Conservation (phyloP, 2,888 invertebrate species). For the Trilocha varians region DNA sequence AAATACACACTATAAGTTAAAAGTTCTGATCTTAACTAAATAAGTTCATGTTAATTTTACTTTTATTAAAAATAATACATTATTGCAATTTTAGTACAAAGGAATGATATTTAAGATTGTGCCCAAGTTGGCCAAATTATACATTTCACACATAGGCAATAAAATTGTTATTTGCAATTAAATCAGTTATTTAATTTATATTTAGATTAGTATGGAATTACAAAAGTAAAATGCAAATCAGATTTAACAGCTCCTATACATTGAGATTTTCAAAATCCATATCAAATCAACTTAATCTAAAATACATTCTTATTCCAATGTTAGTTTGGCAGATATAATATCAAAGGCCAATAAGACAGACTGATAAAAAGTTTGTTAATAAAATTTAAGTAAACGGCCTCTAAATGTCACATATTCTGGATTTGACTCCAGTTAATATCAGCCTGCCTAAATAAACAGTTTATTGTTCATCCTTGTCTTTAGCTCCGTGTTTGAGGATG, state of each 20-base stretch:
- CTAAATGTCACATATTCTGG: too few species aligned
- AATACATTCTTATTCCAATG: conserved; percentile 27
- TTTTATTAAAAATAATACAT: conserved; percentile 16
- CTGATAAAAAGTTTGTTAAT: background rate
- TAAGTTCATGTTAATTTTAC: conserved; percentile 29
- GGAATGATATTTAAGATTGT: conserved; percentile 29
- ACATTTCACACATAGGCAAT: background rate
- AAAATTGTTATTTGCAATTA: conserved; percentile 3
- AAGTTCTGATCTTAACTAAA: conserved; percentile 18
- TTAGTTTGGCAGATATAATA: conserved; percentile 33
- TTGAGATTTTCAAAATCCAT: conserved; percentile 40
- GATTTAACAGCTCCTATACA: conserved; percentile 43
- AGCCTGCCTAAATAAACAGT: conserved; percentile 12
- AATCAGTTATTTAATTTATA: conserved; percentile 15
- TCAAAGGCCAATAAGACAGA: background rate
- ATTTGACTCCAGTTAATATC: background rate
- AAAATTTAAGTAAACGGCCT: background rate
- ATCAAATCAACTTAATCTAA: conserved; percentile 33
- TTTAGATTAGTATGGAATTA: conserved; percentile 27
- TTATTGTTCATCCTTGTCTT: conserved; percentile 97
- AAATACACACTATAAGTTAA: conserved; percentile 25
- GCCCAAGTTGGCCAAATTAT: background rate
- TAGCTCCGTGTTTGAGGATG: conserved; percentile 98
- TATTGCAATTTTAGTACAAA: conserved; percentile 9
- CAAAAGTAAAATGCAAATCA: conserved; percentile 16